Evolutionary conservation across 2,113 vertebrate genomes (phyloP), one percentile per base, ranked within the genome.

Genomic region (Pteropus alecto): DNA sequence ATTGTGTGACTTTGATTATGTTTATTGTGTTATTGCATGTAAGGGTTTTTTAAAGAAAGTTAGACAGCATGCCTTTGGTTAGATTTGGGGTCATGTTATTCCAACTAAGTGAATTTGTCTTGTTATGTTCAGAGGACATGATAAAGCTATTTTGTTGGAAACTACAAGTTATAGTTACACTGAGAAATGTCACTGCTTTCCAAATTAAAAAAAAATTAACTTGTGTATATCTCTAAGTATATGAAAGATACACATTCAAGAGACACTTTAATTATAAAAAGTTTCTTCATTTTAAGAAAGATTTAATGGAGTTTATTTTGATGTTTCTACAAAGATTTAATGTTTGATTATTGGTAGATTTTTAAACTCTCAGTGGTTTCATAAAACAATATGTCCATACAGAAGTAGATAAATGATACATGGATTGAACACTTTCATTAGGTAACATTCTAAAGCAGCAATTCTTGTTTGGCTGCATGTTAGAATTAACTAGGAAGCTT

Each of bases 401-500:
- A 58, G 76, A 90, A 97, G 26, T 26, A 89, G n/a, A 48, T 54
- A 46, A 70, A 9, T 10, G 54, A 14, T 71, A 8, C 18, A 19
- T 90, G 19, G 5, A 48, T 35, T 85, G 65, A 68, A 87, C 7
- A 58, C 16, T 85, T 87, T 60, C 16, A 84, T 73, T 83, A 74
- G 14, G 33, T 5, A 87, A 0, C 3, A 2, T 93, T 94, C 38
- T 51, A 70, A 95, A 90, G 54, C 14, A 33, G 28, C 33, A 24
- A 16, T 85, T 90, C 35, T 94, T 76, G 46, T 94, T 74, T 83
- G 85, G 13, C 68, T 71, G 13, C 48, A 33, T 93, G 88, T 96
- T 82, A 96, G 13, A 95, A 21, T 94, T 67, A 78, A 54, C 15
- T 35, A 6, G 38, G 28, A 51, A 85, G 9, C n/a, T 81, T 74